phyloP scores from a whole-genome alignment of 35 echinoderm and acorn worm species.

The Amphiura filiformis region DNA sequence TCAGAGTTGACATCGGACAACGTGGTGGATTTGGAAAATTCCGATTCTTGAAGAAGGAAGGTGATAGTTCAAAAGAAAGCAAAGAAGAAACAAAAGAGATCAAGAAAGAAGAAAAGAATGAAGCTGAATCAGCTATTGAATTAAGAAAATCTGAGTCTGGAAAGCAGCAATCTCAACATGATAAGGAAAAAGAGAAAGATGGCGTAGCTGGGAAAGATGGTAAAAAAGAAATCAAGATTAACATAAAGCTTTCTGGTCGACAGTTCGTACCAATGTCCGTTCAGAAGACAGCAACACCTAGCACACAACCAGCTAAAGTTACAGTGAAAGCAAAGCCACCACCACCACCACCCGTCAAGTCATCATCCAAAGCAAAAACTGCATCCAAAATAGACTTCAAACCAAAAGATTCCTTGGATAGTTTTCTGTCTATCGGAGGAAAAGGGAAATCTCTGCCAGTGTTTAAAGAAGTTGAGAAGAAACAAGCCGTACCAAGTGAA shows the following conservation, averaged over 20 bases:
- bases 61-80: neutral
- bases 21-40: slow-evolving; percentile 8
- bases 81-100: neutral
- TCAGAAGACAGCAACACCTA: neutral
- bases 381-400: neutral
- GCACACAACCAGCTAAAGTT: no score
- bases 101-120: neutral
- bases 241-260: neutral
- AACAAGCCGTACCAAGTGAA: neutral
- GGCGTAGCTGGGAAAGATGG: neutral
- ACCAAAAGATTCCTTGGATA: neutral
- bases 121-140: neutral
- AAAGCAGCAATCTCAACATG: neutral
- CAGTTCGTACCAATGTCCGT: neutral
- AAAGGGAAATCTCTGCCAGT: neutral
- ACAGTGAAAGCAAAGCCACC: neutral
- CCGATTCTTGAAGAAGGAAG: neutral
- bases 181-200: neutral
- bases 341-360: neutral
- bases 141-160: neutral
- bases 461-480: neutral
- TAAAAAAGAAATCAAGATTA: neutral
- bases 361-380: neutral
- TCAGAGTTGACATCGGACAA: neutral
- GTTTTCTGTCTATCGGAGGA: neutral